phyloP scores from a whole-genome alignment of 2,888 invertebrate species.

The Apoda limacodes region DNA sequence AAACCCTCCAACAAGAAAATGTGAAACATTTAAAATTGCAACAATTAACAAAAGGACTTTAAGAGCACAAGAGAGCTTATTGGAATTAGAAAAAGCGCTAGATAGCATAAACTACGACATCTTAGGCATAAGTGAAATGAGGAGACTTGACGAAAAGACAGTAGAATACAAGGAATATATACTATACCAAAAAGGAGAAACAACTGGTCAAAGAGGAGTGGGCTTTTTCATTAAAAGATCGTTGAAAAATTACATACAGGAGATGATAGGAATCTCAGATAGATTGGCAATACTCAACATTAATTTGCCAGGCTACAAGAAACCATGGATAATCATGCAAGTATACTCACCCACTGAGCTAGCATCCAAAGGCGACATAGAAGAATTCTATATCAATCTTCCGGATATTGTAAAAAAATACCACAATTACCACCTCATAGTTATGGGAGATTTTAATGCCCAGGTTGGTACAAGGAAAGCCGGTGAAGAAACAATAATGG shows the following conservation, averaged over 20 bases:
- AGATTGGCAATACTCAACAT: conserved; percentile 15
- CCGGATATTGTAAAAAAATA: conserved; percentile 4
- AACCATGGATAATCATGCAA: conserved; percentile 13
- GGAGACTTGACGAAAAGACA: conserved; percentile 11
- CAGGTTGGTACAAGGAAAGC: too few species aligned
- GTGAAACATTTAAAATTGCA: conserved; percentile 4
- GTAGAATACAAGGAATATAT: conserved; percentile 11
- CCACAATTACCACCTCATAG: conserved; percentile 12
- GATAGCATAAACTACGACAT: conserved; percentile 12
- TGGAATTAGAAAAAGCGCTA: conserved; percentile 10
- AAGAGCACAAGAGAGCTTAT: conserved; percentile 10
- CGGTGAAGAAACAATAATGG: too few species aligned
- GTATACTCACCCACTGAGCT: conserved; percentile 21
- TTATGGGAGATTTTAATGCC: too few species aligned
- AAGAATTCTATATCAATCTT: conserved; percentile 13
- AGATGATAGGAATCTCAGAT: conserved; percentile 13
- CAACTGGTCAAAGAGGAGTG: conserved; percentile 5
- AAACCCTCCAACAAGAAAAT: conserved; percentile 9
- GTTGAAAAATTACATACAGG: conserved; percentile 12
- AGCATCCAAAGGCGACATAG: conserved; percentile 13
- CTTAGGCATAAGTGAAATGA: conserved; percentile 15
- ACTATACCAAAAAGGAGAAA: conserved; percentile 9
- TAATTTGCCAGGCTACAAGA: conserved; percentile 12
- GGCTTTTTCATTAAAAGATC: conserved; percentile 7
- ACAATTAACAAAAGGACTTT: conserved; percentile 14